Evolutionary conservation across 2,113 vertebrate species (phyloP).

Genomic region (Ceyx melanurus): DNA sequence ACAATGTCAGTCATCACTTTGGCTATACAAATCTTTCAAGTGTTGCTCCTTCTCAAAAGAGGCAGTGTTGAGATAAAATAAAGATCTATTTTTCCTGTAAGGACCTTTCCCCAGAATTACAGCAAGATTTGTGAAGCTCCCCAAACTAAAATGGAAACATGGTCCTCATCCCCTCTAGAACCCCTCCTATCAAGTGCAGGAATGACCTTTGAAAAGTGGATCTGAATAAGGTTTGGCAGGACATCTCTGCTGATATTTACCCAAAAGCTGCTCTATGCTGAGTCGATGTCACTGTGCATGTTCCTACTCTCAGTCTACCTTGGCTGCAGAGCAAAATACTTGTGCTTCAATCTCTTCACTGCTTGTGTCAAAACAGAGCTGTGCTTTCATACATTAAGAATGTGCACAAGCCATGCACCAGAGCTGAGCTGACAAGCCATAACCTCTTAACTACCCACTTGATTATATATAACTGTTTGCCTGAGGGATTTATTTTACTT

Average conservation of each 20-base stretch:
- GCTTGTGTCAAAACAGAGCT: too few relatives aligned
- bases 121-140: not conserved
- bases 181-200: too few relatives aligned
- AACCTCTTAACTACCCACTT: not conserved
- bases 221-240: too few relatives aligned
- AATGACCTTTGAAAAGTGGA: too few relatives aligned
- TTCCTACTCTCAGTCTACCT: too few relatives aligned
- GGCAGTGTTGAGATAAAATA: not conserved
- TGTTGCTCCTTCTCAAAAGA: not conserved
- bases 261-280: too few relatives aligned
- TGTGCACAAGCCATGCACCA: not conserved
- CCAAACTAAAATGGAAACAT: not conserved
- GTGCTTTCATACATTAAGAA: too few relatives aligned
- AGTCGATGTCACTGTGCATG: too few relatives aligned
- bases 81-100: not conserved
- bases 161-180: too few relatives aligned
- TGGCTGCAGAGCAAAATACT: too few relatives aligned
- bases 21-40: not conserved
- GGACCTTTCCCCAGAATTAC: not conserved
- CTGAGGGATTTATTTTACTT: not conserved
- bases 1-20: not conserved
- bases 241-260: too few relatives aligned
- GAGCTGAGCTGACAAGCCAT: not conserved
- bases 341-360: too few relatives aligned
- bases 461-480: not conserved